These are phyloP conservation scores for Lophotriccus pileatus DNA, from an alignment of 2,797 vertebrate species.

Conservation along the genomic window DNA sequence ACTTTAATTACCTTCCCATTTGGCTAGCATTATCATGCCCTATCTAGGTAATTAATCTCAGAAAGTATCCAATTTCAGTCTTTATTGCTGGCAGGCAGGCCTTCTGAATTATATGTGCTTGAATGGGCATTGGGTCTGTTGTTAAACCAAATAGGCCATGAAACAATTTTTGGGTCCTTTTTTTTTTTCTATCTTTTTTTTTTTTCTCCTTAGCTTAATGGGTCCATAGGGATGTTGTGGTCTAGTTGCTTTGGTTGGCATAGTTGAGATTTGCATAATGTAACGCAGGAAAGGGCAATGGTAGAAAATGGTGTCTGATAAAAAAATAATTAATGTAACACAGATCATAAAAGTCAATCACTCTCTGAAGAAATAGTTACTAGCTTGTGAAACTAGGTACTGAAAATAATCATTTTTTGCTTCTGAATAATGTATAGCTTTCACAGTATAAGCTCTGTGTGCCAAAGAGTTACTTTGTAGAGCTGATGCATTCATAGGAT, in stretches of 20 bases:
- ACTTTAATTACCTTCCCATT: constrained; percentile 99
- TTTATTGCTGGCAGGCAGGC: constrained; percentile 93
- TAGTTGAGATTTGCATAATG: not conserved
- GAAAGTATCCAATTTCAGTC: constrained; percentile 96
- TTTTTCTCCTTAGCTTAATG: not conserved
- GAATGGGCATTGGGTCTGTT: constrained; percentile 82
- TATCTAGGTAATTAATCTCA: constrained; percentile 99
- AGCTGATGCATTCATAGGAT: not conserved
- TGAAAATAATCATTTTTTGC: not conserved
- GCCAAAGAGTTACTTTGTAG: not conserved
- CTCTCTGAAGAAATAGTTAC: not conserved
- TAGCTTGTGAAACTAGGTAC: not conserved
- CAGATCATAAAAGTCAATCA: not conserved
- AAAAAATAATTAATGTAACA: not conserved
- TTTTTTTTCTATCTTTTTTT: not conserved
- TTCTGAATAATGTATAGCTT: not conserved
- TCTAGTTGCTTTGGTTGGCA: constrained; percentile 44
- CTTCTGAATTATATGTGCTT: constrained; percentile 90
- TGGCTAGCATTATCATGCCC: constrained; percentile 97
- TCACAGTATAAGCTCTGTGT: not conserved
- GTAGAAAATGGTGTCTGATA: not conserved
- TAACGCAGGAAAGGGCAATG: not conserved
- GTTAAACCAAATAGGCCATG: constrained; percentile 75
- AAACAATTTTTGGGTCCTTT: constrained; percentile 68
- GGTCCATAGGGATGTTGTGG: not conserved